These are phyloP conservation scores for Axea sp. DNA, from an alignment of 2,888 invertebrate genomes.

Conservation along the genomic window DNA sequence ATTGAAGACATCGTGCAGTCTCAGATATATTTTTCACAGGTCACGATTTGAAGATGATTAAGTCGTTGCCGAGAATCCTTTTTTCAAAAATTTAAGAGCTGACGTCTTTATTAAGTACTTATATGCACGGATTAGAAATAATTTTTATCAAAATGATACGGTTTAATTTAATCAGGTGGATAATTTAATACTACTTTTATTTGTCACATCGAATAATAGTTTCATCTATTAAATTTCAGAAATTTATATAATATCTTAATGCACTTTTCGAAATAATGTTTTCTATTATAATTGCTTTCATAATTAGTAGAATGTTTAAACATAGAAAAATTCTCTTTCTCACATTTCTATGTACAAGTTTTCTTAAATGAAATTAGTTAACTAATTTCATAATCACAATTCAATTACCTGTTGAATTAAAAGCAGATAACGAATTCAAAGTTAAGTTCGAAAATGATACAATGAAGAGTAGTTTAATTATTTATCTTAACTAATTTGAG, in stretches of 20 bases:
- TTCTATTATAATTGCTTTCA: too few species aligned
- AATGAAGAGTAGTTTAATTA: constrained; percentile 61
- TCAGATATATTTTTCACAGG: background rate
- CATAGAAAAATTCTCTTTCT: too few species aligned
- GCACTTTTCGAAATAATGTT: too few species aligned
- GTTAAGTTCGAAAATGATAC: constrained; percentile 51
- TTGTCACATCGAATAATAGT: too few species aligned
- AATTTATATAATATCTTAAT: too few species aligned
- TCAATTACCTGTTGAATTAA: constrained; percentile 60
- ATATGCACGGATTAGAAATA: constrained; percentile 2
- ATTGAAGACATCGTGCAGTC: constrained; percentile 39
- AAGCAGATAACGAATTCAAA: constrained; percentile 55
- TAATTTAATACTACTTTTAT: too few species aligned
- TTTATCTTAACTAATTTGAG: constrained; percentile 58
- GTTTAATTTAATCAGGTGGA: constrained; percentile 24
- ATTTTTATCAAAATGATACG: background rate
- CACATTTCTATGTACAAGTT: too few species aligned
- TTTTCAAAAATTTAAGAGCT: constrained; percentile 19
- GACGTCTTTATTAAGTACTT: constrained; percentile 29
- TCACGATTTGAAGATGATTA: constrained; percentile 42
- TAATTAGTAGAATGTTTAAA: too few species aligned
- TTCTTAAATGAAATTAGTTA: constrained; percentile 15
- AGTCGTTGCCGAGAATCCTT: constrained; percentile 32
- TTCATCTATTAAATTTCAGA: too few species aligned
- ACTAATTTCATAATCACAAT: constrained; percentile 33